These are phyloP conservation scores for Lydus trimaculatus DNA, from an alignment of 2,888 invertebrate species.

Conservation along the genomic window DNA sequence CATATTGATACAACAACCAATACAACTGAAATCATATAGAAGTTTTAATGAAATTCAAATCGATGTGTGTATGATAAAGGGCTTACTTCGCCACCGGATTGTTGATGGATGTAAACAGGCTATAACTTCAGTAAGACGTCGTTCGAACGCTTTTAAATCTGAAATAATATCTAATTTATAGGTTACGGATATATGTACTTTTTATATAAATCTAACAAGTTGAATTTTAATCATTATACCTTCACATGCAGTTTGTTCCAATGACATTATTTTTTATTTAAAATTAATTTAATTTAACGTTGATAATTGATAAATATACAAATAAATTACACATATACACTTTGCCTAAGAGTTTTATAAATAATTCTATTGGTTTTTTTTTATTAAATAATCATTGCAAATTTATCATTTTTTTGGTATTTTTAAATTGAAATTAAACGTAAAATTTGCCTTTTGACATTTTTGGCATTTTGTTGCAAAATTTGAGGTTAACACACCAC, in stretches of 20 bases:
- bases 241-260: slow-evolving; percentile 92
- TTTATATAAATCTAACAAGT: slow-evolving; percentile 20
- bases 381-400: neutral
- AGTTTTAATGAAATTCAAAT: neutral
- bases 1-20: slow-evolving; percentile 86
- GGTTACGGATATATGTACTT: slow-evolving; percentile 48
- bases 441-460: neutral
- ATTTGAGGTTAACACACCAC: too few species aligned
- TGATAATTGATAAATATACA: neutral
- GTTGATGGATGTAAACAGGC: slow-evolving; percentile 94
- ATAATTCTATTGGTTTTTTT: too few species aligned
- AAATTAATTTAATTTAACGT: slow-evolving; percentile 18
- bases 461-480: neutral
- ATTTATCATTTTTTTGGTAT: neutral
- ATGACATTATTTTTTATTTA: too few species aligned
- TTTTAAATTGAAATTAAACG: neutral
- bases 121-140: slow-evolving; percentile 96
- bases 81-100: slow-evolving; percentile 93
- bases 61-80: slow-evolving; percentile 10
- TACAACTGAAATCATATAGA: slow-evolving; percentile 69
- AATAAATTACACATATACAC: neutral
- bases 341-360: too few species aligned
- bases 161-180: slow-evolving; percentile 60
- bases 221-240: slow-evolving; percentile 64
- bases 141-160: slow-evolving; percentile 98